Evolutionary conservation across 2,113 vertebrate genomes (phyloP).

Genomic region (Anhinga anhinga): DNA sequence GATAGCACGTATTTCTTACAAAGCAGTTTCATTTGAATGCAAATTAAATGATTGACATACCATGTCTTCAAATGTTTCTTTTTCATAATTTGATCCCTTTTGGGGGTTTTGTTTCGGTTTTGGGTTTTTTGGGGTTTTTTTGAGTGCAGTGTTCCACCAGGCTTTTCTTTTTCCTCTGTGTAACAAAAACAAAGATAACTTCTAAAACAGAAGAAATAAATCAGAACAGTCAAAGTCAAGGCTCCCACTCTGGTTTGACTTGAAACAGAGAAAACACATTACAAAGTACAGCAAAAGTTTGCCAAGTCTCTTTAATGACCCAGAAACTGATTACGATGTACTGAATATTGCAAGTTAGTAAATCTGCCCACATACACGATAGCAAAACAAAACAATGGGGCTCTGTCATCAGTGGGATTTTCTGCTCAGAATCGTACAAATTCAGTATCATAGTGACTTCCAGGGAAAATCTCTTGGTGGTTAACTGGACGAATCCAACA

Average conservation of each 20-base stretch:
- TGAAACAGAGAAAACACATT: neutral
- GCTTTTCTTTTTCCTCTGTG: neutral
- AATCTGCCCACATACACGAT: neutral
- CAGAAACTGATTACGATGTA: slow-evolving; percentile 38
- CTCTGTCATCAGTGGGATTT: neutral
- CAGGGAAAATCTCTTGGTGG: neutral
- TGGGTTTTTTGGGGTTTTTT: neutral
- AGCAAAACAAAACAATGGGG: neutral
- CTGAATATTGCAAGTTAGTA: slow-evolving; percentile 25
- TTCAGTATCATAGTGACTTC: neutral
- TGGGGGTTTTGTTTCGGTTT: no score
- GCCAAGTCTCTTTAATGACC: slow-evolving; percentile 26
- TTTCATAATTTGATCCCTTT: neutral
- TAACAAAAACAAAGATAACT: neutral
- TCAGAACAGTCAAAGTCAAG: neutral
- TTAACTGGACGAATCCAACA: neutral
- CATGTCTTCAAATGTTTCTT: neutral
- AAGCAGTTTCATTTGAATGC: neutral
- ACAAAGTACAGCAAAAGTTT: neutral
- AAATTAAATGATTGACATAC: neutral
- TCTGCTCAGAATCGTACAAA: neutral
- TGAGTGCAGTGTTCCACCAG: neutral
- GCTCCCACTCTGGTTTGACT: neutral
- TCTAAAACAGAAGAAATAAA: slow-evolving; percentile 8
- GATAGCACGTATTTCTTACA: neutral